Conservation (phyloP, 2,113 vertebrate species). For the Terrapene triunguis region DNA sequence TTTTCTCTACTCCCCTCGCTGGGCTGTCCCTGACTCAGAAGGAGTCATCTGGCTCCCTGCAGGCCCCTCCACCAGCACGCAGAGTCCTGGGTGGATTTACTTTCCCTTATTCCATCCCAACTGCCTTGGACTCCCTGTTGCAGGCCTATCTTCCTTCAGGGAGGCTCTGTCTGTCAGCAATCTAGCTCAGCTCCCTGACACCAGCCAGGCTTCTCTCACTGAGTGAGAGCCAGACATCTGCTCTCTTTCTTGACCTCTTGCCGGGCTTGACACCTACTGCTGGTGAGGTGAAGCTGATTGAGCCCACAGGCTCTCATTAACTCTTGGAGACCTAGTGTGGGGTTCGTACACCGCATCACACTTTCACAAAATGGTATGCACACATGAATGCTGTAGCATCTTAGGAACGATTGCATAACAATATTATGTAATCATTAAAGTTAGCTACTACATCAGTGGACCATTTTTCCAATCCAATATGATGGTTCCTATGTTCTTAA, state of each 20-base stretch:
- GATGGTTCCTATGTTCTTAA: neutral
- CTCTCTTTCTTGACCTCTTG: neutral
- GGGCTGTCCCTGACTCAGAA: neutral
- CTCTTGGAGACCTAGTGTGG: neutral
- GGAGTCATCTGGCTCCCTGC: neutral
- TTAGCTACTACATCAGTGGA: rapidly evolving
- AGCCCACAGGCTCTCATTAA: neutral
- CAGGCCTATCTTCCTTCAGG: neutral
- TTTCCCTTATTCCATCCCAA: neutral
- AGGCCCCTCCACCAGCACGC: neutral
- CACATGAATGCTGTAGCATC: neutral
- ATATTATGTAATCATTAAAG: neutral
- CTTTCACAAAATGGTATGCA: neutral
- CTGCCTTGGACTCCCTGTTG: neutral
- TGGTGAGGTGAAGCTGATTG: neutral
- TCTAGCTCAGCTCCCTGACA: neutral
- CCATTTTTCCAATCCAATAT: neutral
- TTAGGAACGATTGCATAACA: neutral
- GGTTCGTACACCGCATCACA: neutral
- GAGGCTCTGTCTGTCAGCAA: neutral
- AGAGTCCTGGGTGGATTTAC: neutral
- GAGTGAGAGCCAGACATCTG: neutral
- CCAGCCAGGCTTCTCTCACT: neutral
- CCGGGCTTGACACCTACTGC: neutral
- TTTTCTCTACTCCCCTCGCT: neutral